These are phyloP conservation scores for Pocillopora verrucosa DNA, from an alignment of 64 coral and sea anemone genomes.

Conservation along the genomic window DNA sequence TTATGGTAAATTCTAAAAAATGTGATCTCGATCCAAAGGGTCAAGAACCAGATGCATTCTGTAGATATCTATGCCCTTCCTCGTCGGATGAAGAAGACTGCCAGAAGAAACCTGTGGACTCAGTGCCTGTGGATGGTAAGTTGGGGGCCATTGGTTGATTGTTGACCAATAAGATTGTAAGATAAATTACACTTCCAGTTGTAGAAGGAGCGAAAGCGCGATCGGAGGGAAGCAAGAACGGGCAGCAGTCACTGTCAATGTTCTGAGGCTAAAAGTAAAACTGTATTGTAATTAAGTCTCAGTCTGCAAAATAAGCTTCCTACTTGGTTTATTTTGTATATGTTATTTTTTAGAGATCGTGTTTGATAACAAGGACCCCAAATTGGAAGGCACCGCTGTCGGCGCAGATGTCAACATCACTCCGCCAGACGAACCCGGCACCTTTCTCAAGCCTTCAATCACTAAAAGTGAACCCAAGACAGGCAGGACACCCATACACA, in stretches of 20 bases:
- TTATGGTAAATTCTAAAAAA: neutral
- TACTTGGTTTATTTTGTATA: neutral
- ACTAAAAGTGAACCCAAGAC: neutral
- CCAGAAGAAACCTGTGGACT: neutral
- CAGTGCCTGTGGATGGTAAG: neutral
- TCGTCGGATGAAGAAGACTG: slow-evolving; percentile 20
- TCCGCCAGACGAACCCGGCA: slow-evolving; percentile 1
- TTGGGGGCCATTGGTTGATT: neutral
- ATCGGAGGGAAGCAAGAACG: no score
- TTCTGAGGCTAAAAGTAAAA: no score
- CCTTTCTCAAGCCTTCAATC: neutral
- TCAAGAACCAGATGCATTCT: neutral
- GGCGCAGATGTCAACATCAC: neutral
- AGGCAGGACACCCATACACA: slow-evolving; percentile 28
- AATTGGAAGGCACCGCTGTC: neutral
- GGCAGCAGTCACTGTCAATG: no score
- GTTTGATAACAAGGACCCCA: neutral
- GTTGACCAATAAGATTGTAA: neutral
- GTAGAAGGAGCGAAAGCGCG: no score
- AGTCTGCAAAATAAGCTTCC: neutral
- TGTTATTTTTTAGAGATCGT: neutral
- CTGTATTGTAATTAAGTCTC: no score
- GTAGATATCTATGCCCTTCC: slow-evolving; percentile 29
- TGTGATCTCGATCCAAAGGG: neutral
- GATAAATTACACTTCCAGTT: no score